Evolutionary conservation across 2,888 invertebrate genomes (phyloP).

Genomic region (Cyclophora punctaria): DNA sequence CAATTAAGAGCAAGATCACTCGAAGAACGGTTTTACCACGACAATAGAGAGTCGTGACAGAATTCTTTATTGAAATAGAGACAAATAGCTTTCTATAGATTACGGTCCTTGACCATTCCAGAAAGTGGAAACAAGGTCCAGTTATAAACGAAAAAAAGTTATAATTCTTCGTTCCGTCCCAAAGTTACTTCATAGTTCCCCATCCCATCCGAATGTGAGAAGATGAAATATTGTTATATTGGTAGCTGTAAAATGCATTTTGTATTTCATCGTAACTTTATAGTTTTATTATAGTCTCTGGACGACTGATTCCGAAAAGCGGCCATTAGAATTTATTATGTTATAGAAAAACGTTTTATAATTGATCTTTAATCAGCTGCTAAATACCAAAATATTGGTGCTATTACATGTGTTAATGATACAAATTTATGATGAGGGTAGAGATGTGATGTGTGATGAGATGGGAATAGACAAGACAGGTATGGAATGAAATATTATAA

Average conservation of each 20-base stretch:
- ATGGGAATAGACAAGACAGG: too few species aligned
- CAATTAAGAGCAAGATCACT: conserved; percentile 58
- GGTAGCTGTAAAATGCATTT: conserved; percentile 56
- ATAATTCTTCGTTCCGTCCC: conserved; percentile 24
- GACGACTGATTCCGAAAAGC: conserved; percentile 42
- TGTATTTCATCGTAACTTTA: conserved; percentile 62
- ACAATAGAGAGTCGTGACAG: conserved; percentile 61
- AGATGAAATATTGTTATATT: conserved; percentile 68
- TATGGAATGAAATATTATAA: conserved; percentile 16
- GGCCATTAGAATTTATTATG: conserved; percentile 43
- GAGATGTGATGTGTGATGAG: too few species aligned
- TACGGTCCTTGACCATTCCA: conserved; percentile 60
- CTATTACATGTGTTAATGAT: conserved; percentile 28
- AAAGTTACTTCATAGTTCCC: conserved; percentile 9
- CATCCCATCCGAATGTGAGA: conserved; percentile 38
- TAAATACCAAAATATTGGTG: conserved; percentile 37
- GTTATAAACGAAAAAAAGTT: conserved; percentile 38
- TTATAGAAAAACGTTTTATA: conserved; percentile 36
- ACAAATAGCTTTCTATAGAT: conserved; percentile 50
- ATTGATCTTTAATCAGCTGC: conserved; percentile 50
- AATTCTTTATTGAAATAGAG: conserved; percentile 45
- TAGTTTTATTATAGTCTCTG: conserved; percentile 57
- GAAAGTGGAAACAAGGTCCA: conserved; percentile 50
- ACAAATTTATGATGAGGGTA: conserved; percentile 13
- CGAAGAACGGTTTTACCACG: conserved; percentile 27